phyloP scores from a whole-genome alignment of 2,797 vertebrate species.

The Echeneis naucrates region DNA sequence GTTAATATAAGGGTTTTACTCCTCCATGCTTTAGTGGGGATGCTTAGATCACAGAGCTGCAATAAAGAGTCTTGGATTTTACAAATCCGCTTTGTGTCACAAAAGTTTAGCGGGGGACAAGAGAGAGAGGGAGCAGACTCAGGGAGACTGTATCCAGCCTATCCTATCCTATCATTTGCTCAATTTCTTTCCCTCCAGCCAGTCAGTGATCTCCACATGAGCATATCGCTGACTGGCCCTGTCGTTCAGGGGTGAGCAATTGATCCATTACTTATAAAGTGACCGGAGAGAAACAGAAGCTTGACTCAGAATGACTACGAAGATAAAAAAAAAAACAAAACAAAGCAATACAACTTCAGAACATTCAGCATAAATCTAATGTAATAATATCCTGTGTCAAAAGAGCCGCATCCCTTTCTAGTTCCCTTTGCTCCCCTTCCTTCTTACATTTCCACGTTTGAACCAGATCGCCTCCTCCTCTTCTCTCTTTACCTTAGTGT shows the following conservation, averaged over 20 bases:
- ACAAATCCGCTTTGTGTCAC: constrained; percentile 78
- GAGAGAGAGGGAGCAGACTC: constrained; percentile 41
- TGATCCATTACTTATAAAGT: neutral
- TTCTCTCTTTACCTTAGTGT: constrained; percentile 38
- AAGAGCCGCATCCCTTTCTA: neutral
- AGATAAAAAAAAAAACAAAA: neutral
- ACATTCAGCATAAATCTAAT: no score
- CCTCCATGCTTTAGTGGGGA: constrained; percentile 19
- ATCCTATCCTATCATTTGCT: neutral
- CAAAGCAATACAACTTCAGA: neutral
- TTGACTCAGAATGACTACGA: no score
- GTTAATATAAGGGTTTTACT: constrained; percentile 59
- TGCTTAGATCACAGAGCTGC: constrained; percentile 45
- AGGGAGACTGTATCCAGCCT: constrained; percentile 12
- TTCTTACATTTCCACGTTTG: neutral
- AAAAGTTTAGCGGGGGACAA: constrained; percentile 53
- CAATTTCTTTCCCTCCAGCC: neutral
- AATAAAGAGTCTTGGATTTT: constrained; percentile 65
- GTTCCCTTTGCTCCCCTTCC: neutral
- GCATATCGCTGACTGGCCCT: neutral
- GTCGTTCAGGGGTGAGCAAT: neutral
- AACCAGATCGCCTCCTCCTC: constrained; percentile 3
- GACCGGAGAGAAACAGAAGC: neutral
- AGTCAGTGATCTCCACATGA: no score
- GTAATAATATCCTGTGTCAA: neutral